These are phyloP conservation scores for Eciton burchellii DNA, from an alignment of 1,140 invertebrate species.

Conservation along the genomic window DNA sequence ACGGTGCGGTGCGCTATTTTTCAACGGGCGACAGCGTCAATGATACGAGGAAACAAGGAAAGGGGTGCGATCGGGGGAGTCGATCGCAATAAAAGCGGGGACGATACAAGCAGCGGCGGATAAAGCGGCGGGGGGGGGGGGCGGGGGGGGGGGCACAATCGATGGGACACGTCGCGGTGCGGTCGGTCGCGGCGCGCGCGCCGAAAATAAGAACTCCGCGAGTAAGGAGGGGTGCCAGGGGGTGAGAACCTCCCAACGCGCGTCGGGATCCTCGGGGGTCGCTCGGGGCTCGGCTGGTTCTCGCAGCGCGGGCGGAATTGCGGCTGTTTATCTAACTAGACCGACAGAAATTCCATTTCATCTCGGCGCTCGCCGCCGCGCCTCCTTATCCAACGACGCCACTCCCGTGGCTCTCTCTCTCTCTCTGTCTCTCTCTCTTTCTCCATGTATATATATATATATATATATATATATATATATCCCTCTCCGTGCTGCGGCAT, in stretches of 20 bases:
- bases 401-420: conserved; percentile 4
- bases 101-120: conserved; percentile 30
- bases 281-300: conserved; percentile 54
- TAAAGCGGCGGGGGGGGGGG: neutral
- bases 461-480: neutral
- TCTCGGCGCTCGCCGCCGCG: conserved; percentile 51
- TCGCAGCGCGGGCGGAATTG: conserved; percentile 72
- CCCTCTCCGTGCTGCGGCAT: neutral
- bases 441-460: neutral
- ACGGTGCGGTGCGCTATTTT: conserved; percentile 31
- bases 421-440: neutral
- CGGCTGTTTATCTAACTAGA: conserved; percentile 77
- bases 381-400: neutral
- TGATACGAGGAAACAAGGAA: neutral
- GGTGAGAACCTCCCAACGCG: conserved; percentile 24
- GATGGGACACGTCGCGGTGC: conserved; percentile 22
- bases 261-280: conserved; percentile 22
- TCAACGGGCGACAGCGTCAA: conserved; percentile 29
- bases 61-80: conserved; percentile 39
- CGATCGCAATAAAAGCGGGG: conserved; percentile 40
- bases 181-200: neutral
- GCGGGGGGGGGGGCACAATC: neutral
- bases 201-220: conserved; percentile 24
- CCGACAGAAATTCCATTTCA: conserved; percentile 77
- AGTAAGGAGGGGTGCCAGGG: neutral